Evolutionary conservation across 2,888 invertebrate species (phyloP), one percentile per base, ranked within the genome.

Genomic region (Leistus spinibarbis): DNA sequence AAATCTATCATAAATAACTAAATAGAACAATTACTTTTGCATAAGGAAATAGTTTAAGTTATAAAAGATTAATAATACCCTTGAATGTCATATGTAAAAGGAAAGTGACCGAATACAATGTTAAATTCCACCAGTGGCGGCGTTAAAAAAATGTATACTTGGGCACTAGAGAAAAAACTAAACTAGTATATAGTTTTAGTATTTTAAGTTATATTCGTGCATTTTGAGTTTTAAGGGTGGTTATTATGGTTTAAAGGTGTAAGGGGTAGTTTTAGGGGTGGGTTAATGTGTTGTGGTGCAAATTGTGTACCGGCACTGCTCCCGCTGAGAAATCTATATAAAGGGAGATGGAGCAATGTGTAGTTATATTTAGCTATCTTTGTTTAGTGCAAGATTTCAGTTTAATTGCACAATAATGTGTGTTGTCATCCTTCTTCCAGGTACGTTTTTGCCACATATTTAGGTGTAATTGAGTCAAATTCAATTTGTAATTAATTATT

Each of bases 381-480:
- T 60, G 60, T 60, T 60, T 22, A 60, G 60, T 20, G 60, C 19
- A 54, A 54, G 13, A 16, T 16, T 17, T 60, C 16, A 10, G 10
- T 3, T 22, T 10, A 60, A 60, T 16, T 17, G 60, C 60, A 16
- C 13, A 60, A 60, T 17, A 54, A 17, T 54, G 54, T 16, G 57
- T 64, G 64, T 24, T 64, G 64, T 64, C 64, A 24, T 23, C 22
- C 22, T 5, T 24, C 20, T 60, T 60, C 16, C 22, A 64, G 64
- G 64, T 64, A 23, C 22, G 64, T 64, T 24, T 40, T 40, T 40
- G 40, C 40, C 40, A 40, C 40, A 40, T 40, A 40, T 40, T 40
- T 40, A 2, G 13, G 7, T 13, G 40, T 10, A 40, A 40, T 40
- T 40, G 13, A 40, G 13, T 40, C 40, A 40, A 40, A 40, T 40